Percentiles rank a stretch among this genome's conserved stretches.
phyloP scores from a whole-genome alignment of 2,113 vertebrate genomes.

The Neomonachus schauinslandi region DNA sequence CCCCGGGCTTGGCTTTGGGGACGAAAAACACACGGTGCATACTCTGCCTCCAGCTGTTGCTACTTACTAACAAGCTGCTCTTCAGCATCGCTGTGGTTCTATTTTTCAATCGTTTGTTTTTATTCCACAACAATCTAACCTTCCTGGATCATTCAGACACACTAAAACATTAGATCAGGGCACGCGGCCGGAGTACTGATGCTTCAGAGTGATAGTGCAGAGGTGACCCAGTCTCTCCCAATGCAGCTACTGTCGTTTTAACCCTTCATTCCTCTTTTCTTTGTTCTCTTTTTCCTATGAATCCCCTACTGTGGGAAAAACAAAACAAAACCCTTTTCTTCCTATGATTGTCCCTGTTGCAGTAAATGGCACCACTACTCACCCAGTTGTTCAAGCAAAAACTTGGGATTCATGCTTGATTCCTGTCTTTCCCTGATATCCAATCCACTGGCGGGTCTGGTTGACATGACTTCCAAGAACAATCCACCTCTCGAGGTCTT shows the following conservation, averaged over 20 bases:
- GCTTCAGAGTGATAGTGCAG: not conserved
- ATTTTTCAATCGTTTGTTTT: constrained; percentile 63
- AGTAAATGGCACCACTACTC: not conserved
- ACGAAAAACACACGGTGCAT: not conserved
- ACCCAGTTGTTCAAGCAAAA: not conserved
- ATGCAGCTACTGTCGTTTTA: not conserved
- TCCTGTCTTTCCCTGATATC: not conserved
- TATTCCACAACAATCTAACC: constrained; percentile 34
- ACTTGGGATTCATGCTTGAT: not conserved
- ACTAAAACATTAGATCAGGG: not conserved
- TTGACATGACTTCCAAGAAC: not conserved
- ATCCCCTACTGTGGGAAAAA: not conserved
- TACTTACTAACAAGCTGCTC: constrained; percentile 30
- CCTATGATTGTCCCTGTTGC: not conserved
- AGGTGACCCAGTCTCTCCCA: not conserved
- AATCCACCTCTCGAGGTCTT: not conserved
- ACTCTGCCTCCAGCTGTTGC: constrained; percentile 14
- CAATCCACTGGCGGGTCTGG: too few relatives aligned
- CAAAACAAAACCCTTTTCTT: not conserved
- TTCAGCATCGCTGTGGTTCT: constrained; percentile 6
- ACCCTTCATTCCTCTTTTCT: not conserved
- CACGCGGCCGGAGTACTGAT: not conserved
- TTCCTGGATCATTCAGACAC: not conserved
- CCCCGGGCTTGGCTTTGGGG: not conserved
- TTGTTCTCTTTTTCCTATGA: not conserved